Conservation (phyloP, 2,797 vertebrate genomes). For the Cossypha caffra region DNA sequence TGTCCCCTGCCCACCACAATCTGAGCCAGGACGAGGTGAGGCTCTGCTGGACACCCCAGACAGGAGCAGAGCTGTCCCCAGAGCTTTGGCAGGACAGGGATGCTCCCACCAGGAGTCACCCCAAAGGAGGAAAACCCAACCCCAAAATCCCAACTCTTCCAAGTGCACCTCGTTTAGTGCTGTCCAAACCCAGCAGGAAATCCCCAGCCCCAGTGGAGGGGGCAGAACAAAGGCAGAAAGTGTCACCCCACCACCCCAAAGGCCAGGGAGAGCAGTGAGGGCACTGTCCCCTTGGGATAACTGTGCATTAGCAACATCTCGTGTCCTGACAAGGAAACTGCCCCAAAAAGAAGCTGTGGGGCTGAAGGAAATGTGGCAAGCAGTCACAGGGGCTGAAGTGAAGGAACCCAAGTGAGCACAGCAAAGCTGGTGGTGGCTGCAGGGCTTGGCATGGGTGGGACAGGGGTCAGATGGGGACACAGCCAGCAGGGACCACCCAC, state of each 20-base stretch:
- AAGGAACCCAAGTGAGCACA: not conserved
- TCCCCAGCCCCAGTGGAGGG: not conserved
- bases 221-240: not conserved
- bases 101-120: not conserved
- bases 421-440: not conserved
- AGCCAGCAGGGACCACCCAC: fast-evolving
- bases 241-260: not conserved
- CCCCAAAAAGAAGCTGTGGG: not conserved
- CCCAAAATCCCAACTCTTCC: not conserved
- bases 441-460: not conserved
- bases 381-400: not conserved
- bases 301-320: not conserved
- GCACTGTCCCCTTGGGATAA: not conserved
- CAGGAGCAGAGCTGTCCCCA: not conserved
- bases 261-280: not conserved
- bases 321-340: not conserved
- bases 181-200: not conserved
- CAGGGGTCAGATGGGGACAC: not conserved
- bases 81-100: not conserved
- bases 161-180: not conserved
- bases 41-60: not conserved
- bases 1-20: not conserved
- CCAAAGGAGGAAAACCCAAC: not conserved
- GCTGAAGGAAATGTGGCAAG: not conserved
- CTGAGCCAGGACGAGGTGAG: not conserved